These are phyloP conservation scores for Chirona hameri DNA, from an alignment of 2,888 invertebrate species.

Conservation along the genomic window DNA sequence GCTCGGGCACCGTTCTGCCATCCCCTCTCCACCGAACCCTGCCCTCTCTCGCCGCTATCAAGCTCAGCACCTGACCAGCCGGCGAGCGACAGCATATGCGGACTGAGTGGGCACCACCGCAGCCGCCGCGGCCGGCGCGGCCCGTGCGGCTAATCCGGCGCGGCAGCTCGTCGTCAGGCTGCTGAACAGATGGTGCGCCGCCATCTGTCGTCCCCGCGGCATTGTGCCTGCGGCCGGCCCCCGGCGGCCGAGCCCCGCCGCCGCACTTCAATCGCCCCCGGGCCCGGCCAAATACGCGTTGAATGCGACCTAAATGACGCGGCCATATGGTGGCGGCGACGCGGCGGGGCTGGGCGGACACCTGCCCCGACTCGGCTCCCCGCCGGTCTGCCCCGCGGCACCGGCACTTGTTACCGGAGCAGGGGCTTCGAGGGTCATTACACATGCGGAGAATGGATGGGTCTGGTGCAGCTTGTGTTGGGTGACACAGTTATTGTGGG, in stretches of 20 bases:
- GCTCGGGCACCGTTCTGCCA: too few species aligned
- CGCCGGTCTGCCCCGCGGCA: neutral
- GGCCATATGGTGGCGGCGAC: constrained; percentile 24
- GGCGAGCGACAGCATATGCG: neutral
- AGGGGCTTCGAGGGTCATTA: too few species aligned
- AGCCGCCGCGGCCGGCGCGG: neutral
- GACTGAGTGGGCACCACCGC: neutral
- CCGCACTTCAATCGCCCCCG: neutral
- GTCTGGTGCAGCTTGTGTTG: neutral
- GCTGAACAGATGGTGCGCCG: neutral
- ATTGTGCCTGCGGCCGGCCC: neutral
- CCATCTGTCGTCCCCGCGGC: neutral
- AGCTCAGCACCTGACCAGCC: neutral
- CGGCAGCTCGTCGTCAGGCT: neutral
- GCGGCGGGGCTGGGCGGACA: neutral
- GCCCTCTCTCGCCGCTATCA: too few species aligned
- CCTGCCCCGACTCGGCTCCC: neutral
- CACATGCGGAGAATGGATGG: too few species aligned
- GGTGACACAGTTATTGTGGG: neutral
- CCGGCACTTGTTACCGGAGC: neutral
- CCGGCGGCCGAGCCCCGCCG: too few species aligned
- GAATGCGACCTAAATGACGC: constrained; percentile 5
- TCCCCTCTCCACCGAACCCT: too few species aligned
- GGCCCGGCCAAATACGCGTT: constrained; percentile 13
- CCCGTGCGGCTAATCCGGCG: neutral